Evolutionary conservation across 2,113 vertebrate species (phyloP), one percentile per base, ranked within the genome.

Genomic region (Illadopsis cleaveri): DNA sequence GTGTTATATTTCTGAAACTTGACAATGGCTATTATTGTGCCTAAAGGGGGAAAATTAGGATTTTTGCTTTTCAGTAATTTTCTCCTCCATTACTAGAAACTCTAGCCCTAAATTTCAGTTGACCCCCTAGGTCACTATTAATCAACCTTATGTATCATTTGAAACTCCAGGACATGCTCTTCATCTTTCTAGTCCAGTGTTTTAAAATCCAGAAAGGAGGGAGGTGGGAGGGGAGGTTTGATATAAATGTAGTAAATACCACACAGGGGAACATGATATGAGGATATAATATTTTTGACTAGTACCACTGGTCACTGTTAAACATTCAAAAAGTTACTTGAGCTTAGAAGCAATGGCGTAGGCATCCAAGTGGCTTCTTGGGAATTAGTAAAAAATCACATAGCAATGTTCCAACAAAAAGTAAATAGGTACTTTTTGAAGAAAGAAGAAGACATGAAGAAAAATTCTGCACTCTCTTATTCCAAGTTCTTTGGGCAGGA

Each of bases 1-100:
- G 94, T 91, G 81, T 97, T 94, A 11, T 84, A 65, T 97, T 97
- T 96, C 96, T 96, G 93, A 91, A 94, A 94, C 40, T 86, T 94
- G 81, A 96, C 93, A 94, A 92, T 86, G 69, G 65, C n/a, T 89
- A 92, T 97, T 96, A 95, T 78, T 94, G 83, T 91, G 61, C 83
- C 57, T 82, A 91, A 94, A 92, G 69, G 61, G 47, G n/a, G 48
- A 30, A 89, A 95, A 92, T 86, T 53, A 4, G 69, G 60, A 92
- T 70, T 92, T 92, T 78, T 86, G 15, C 83, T 92, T 95, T 93
- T 42, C 78, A 45, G 91, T 84, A 94, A 94, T 97, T 95, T 95
- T 97, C 91, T 92, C 83, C 86, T 82, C 94, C 65, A 82, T 97
- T 95, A 95, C 73, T 84, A 87, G 94, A 96, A 97, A 96, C 33